Percentiles rank a stretch among this genome's conserved stretches.
These are phyloP conservation scores for Dicrurus megarhynchus DNA, from an alignment of 2,113 vertebrate genomes.

Conservation along the genomic window DNA sequence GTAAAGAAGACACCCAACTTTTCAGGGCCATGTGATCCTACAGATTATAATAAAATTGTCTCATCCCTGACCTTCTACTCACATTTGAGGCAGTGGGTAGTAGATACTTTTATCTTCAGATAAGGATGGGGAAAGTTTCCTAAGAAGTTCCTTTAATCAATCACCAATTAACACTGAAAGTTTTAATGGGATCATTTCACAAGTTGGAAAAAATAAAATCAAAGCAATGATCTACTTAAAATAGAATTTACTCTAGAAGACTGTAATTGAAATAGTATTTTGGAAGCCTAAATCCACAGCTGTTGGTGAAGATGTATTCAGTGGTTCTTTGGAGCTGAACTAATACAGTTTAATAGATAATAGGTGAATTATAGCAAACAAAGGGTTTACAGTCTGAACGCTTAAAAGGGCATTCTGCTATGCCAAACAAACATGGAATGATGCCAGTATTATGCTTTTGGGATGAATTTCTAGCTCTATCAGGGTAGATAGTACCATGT, in stretches of 20 bases:
- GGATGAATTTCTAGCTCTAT: neutral
- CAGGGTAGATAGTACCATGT: neutral
- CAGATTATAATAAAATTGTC: neutral
- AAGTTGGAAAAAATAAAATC: neutral
- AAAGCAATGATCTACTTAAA: neutral
- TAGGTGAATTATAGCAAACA: neutral
- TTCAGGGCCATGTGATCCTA: neutral
- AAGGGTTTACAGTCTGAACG: neutral
- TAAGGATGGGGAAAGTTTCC: neutral
- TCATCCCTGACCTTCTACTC: neutral
- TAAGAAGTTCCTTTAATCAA: neutral
- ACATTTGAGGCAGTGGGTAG: neutral
- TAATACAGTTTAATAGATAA: neutral
- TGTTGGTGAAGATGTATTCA: neutral
- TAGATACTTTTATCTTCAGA: neutral
- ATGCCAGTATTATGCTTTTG: neutral
- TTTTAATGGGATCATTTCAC: neutral
- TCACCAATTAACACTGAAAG: neutral
- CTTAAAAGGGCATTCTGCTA: neutral
- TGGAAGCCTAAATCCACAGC: neutral
- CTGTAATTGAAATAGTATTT: neutral
- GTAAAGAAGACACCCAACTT: neutral
- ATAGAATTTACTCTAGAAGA: neutral
- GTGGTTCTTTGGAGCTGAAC: neutral
- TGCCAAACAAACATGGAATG: neutral